Evolutionary conservation across 1,140 invertebrate genomes (phyloP).

Genomic region (Ptiloglossa arizonensis): DNA sequence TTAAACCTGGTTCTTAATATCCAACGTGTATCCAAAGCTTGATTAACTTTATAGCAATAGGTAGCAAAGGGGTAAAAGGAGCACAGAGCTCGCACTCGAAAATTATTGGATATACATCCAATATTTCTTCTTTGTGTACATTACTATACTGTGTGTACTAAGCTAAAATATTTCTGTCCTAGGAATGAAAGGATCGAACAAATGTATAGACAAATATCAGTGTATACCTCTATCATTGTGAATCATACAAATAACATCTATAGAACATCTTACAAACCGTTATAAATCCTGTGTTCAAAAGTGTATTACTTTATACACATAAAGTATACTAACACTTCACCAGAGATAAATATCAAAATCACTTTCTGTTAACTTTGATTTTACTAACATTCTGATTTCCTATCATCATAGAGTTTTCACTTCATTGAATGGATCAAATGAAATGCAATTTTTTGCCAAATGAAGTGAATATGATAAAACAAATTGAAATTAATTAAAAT

Average conservation of each 20-base stretch:
- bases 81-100: background rate
- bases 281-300: slow-evolving; percentile 22
- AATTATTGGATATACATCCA: slow-evolving; percentile 1
- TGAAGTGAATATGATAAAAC: background rate
- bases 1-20: slow-evolving; percentile 12
- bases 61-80: slow-evolving; percentile 4
- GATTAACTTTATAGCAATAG: background rate
- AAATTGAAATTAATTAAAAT: slow-evolving; percentile 65
- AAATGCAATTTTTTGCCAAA: background rate
- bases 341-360: slow-evolving; percentile 22
- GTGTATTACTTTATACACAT: slow-evolving; percentile 8
- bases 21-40: background rate
- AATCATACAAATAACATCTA: background rate
- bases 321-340: slow-evolving; percentile 26
- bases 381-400: background rate
- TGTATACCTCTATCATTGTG: background rate
- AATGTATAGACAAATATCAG: slow-evolving; percentile 6
- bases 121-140: background rate
- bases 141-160: background rate
- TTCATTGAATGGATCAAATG: background rate
- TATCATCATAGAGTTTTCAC: background rate
- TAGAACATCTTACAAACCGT: slow-evolving; percentile 30
- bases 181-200: background rate
- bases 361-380: background rate
- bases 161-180: slow-evolving; percentile 13